A percentile compares a stretch with the other conserved stretches of the same genome.
Conservation (phyloP, 2,888 invertebrate species). For the Andrena hattorfiana region DNA sequence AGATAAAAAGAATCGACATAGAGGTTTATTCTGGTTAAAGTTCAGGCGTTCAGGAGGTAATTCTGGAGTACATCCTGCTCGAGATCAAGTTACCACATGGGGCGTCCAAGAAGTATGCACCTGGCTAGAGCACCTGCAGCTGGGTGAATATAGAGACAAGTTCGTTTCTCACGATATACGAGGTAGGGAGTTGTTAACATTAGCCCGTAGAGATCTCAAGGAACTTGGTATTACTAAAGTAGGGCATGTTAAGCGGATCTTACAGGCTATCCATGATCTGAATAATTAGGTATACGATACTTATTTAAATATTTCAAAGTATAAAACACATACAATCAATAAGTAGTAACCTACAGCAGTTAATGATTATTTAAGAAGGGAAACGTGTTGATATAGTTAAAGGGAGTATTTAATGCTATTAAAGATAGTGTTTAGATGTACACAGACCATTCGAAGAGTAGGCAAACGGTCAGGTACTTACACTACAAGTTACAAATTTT, state of each 20-base stretch:
- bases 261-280: slow-evolving; percentile 96
- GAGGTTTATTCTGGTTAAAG: slow-evolving; percentile 90
- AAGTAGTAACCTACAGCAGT: slow-evolving; percentile 29
- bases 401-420: slow-evolving; percentile 8
- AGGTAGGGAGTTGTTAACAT: slow-evolving; percentile 93
- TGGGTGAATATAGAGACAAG: slow-evolving; percentile 96
- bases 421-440: background rate
- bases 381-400: background rate
- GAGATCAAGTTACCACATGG: slow-evolving; percentile 88
- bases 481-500: slow-evolving; percentile 16
- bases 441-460: slow-evolving; percentile 10
- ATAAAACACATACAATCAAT: slow-evolving; percentile 46
- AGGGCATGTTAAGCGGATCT: slow-evolving; percentile 97
- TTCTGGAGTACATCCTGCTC: slow-evolving; percentile 83
- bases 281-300: slow-evolving; percentile 72
- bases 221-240: slow-evolving; percentile 98
- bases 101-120: slow-evolving; percentile 94
- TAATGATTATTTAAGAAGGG: slow-evolving; percentile 19
- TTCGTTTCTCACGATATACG: slow-evolving; percentile 96
- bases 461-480: slow-evolving; percentile 6
- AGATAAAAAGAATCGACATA: slow-evolving; percentile 84
- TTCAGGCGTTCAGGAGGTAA: slow-evolving; percentile 86
- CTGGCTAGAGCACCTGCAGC: slow-evolving; percentile 95
- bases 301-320: slow-evolving; percentile 34
- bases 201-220: slow-evolving; percentile 94